Evolutionary conservation across 1,140 invertebrate species (phyloP).

Genomic region (Apis laboriosa): DNA sequence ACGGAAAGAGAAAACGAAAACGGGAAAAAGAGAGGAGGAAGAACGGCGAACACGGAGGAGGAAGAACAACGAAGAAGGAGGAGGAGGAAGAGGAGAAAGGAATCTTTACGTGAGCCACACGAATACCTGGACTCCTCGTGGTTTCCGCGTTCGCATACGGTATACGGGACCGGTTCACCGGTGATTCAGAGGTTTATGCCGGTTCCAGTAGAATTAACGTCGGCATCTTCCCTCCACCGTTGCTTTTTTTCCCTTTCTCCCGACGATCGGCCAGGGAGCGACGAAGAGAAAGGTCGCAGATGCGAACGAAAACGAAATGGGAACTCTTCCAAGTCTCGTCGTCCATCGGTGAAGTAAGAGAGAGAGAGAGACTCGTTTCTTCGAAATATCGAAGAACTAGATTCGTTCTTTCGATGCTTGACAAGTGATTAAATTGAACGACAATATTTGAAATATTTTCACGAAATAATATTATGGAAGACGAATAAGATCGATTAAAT

Average conservation of each 20-base stretch:
- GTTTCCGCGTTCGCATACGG: constrained; percentile 72
- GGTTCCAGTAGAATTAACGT: constrained; percentile 45
- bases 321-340: constrained; percentile 6
- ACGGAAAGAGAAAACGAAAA: neutral
- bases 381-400: neutral
- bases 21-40: neutral
- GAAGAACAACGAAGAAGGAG: constrained; percentile 15
- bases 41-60: neutral
- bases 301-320: constrained; percentile 43
- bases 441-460: too few relatives aligned
- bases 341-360: neutral
- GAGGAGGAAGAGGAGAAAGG: constrained; percentile 60
- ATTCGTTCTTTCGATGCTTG: neutral
- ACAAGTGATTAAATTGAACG: too few relatives aligned
- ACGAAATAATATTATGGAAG: too few relatives aligned
- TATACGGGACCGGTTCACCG: constrained; percentile 70
- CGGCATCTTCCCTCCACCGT: constrained; percentile 51
- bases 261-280: neutral
- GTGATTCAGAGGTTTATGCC: constrained; percentile 67
- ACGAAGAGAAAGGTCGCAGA: constrained; percentile 36
- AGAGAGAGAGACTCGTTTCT: neutral
- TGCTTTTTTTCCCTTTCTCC: constrained; percentile 52
- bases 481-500: too few relatives aligned
- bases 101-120: constrained; percentile 64
- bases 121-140: constrained; percentile 54